A percentile compares a stretch with the other conserved stretches of the same genome.
Conservation (phyloP, 2,888 invertebrate genomes). For the Teleogryllus oceanicus region DNA sequence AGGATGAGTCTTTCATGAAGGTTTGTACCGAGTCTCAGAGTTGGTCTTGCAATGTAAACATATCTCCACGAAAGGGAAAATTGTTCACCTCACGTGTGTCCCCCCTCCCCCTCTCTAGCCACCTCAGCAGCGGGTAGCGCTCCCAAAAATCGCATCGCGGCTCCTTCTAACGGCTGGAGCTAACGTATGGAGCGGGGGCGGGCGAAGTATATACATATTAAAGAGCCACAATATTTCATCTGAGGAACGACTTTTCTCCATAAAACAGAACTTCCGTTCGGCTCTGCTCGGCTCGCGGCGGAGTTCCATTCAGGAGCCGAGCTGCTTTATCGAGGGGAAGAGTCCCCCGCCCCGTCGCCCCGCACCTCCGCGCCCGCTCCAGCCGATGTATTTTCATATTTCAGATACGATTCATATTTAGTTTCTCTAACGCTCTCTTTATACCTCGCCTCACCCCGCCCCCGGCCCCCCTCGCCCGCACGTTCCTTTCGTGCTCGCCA, state of each 20-base stretch:
- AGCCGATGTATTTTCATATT: conserved; percentile 34
- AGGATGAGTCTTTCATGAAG: no score
- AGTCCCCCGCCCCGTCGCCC: not conserved
- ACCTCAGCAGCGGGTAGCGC: not conserved
- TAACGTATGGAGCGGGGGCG: not conserved
- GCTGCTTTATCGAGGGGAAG: conserved; percentile 18
- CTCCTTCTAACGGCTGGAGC: not conserved
- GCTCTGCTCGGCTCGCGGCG: not conserved
- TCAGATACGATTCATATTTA: conserved; percentile 34
- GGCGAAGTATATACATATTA: conserved; percentile 7
- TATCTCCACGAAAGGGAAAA: no score
- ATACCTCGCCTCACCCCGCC: not conserved
- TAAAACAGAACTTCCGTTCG: conserved; percentile 25
- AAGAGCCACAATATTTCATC: conserved; percentile 23
- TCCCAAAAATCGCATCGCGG: not conserved
- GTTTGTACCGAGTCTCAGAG: no score
- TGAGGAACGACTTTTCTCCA: conserved; percentile 24
- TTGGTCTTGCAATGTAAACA: no score
- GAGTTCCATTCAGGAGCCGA: not conserved
- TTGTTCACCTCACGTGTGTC: not conserved
- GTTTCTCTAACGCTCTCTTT: conserved; percentile 24
- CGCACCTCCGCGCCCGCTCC: conserved; percentile 21
- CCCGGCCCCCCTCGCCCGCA: not conserved
- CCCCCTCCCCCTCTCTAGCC: not conserved
- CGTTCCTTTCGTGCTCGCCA: conserved; percentile 19